Percentiles rank a stretch among this genome's conserved stretches.
Conservation (phyloP, 2,797 vertebrate genomes). For the Danio jaintianensis region DNA sequence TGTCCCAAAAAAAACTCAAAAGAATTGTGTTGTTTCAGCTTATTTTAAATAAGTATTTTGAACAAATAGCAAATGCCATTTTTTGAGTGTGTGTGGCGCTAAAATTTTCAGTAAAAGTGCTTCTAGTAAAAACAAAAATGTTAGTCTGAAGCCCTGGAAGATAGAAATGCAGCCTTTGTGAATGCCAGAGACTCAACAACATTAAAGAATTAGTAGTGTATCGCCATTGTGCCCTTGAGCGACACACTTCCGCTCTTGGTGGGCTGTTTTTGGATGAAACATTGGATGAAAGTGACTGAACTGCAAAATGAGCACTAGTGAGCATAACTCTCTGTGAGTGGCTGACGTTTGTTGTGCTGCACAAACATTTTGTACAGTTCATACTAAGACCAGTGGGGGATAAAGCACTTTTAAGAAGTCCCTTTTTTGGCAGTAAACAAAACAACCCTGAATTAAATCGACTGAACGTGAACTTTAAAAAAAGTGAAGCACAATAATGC, state of each 20-base stretch:
- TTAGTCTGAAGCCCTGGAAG: too few species aligned
- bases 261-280: neutral
- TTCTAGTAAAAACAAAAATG: too few species aligned
- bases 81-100: too few species aligned
- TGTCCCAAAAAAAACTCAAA: too few species aligned
- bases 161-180: too few species aligned
- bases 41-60: too few species aligned
- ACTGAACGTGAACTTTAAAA: constrained; percentile 33
- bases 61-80: too few species aligned
- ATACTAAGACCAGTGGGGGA: constrained; percentile 22
- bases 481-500: constrained; percentile 33
- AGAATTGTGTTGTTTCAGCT: too few species aligned
- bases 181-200: too few species aligned
- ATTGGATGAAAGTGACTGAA: neutral
- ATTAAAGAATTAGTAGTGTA: too few species aligned
- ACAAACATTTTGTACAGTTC: constrained; percentile 16
- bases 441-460: constrained; percentile 26
- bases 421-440: constrained; percentile 29
- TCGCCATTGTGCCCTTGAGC: neutral
- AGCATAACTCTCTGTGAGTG: neutral
- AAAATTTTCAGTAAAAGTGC: too few species aligned
- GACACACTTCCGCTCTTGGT: neutral
- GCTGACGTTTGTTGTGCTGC: constrained; percentile 5
- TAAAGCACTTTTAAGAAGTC: constrained; percentile 31
- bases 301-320: neutral